These are phyloP conservation scores for Heteropelma amictum DNA, from an alignment of 2,888 invertebrate species.

Conservation along the genomic window DNA sequence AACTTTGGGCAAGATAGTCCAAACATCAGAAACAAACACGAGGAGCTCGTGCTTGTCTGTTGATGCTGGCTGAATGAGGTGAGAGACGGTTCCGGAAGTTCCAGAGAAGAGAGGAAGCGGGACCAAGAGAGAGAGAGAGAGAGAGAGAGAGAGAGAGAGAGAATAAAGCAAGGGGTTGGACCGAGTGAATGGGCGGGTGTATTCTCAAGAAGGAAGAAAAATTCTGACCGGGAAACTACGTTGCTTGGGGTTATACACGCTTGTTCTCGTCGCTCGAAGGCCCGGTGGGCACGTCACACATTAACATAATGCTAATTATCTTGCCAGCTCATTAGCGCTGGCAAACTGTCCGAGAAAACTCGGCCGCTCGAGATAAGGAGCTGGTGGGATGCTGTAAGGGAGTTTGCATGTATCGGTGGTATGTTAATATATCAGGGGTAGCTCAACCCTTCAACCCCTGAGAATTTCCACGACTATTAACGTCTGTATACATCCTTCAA, in stretches of 20 bases:
- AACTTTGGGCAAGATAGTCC: slow-evolving; percentile 69
- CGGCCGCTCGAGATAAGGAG: slow-evolving; percentile 75
- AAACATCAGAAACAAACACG: slow-evolving; percentile 71
- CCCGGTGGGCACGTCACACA: slow-evolving; percentile 71
- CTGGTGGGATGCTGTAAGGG: slow-evolving; percentile 22
- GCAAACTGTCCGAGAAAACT: slow-evolving; percentile 77
- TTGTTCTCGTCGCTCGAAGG: slow-evolving; percentile 46
- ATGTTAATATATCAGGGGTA: slow-evolving; percentile 45
- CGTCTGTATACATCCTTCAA: slow-evolving; percentile 1
- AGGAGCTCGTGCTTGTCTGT: slow-evolving; percentile 31
- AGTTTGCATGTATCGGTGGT: slow-evolving; percentile 40
- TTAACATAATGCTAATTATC: slow-evolving; percentile 78
- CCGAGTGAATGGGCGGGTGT: neutral
- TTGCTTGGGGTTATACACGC: slow-evolving; percentile 66
- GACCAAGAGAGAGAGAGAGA: slow-evolving; percentile 12
- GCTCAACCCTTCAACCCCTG: slow-evolving; percentile 11
- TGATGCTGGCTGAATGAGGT: slow-evolving; percentile 54
- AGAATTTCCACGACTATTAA: slow-evolving; percentile 40
- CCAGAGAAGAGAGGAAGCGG: slow-evolving; percentile 18
- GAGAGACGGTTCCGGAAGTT: slow-evolving; percentile 47
- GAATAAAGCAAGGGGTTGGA: neutral
- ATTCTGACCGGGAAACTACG: slow-evolving; percentile 65
- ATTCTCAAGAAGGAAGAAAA: slow-evolving; percentile 17
- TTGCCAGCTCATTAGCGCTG: slow-evolving; percentile 77
- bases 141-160: slow-evolving; percentile 1